Base-by-base conservation (phyloP, 2,113 vertebrate genomes). In the Ranitomeya variabilis region DNA sequence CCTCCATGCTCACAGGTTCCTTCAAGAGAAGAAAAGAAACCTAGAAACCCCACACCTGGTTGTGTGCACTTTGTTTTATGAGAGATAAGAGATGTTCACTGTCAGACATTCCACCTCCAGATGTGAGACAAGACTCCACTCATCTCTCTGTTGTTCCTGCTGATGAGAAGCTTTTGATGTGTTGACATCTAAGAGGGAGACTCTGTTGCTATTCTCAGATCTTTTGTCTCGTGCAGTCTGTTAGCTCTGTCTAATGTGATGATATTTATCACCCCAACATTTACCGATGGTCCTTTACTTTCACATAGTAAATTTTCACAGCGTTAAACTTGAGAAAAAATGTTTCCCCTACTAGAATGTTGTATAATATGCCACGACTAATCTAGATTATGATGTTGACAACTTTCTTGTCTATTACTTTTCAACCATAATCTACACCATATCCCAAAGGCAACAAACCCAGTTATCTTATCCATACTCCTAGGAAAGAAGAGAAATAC, bases 81-180 rank as follows among this genome's bases (percentile, higher is more conserved):
- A 37, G 31, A 86, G 59, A 74, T 76, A 60, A 82, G 67, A 88
- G 59, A 54, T 55, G 23, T 73, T 88, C 26, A 31, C 57, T 10
- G 6, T 57, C 18, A 83, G 15, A 77, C 87, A 88, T 88, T 83
- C 87, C 80, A n/a, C 62, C 67, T 66, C 80, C 87, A 88, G 87
- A 83, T 88, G 87, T 83, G 67, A 88, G 69, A 77, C 87, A 88
- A 83, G 80, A 88, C 80, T n/a, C 55, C 73, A 76, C 80, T 73
- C 87, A 88, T 88, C 87, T 83, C 69, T 54, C 57, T 6, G 15
- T 51, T 54, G 57, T 37, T 83, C 67, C 87, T 62, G 67, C 80
- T 88, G 87, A 83, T 83, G 80, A 15, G 37, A 88, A 76, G 80
- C 67, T 54, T 88, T 88, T 88, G 87, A 88, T 77, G 87, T 88